Conservation (phyloP, 2,888 invertebrate species). For the Thymelicus sylvestris region DNA sequence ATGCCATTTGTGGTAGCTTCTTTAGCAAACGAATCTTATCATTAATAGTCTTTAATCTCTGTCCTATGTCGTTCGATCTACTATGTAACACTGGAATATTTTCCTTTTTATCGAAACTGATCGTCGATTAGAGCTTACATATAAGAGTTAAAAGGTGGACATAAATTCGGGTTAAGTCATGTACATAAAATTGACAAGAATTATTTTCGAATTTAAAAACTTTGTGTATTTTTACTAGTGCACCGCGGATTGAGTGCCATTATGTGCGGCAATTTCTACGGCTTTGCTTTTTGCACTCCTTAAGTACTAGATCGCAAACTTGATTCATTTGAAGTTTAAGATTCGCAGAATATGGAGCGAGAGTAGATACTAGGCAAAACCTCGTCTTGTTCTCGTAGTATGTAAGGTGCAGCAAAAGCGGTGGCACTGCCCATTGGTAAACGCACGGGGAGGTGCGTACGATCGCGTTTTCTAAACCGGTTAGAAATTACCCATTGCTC, state of each 20-base stretch:
- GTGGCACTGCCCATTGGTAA: slow-evolving; percentile 35
- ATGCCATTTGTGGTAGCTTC: no score
- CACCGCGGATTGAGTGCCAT: background rate
- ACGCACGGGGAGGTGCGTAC: slow-evolving; percentile 51
- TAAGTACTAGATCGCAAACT: slow-evolving; percentile 30
- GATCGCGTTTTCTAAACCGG: slow-evolving; percentile 82
- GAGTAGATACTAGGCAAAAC: slow-evolving; percentile 36
- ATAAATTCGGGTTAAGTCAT: no score
- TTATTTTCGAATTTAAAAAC: no score
- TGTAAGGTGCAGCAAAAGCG: slow-evolving; percentile 37
- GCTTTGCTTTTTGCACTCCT: slow-evolving; percentile 26
- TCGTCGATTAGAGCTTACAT: no score
- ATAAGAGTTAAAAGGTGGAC: no score
- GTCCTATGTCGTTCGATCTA: no score
- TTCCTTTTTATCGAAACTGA: no score
- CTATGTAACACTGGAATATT: no score
- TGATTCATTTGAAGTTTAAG: slow-evolving; percentile 30
- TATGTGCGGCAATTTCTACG: slow-evolving; percentile 29
- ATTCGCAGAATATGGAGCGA: slow-evolving; percentile 36
- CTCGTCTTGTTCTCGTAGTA: slow-evolving; percentile 24
- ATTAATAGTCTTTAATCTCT: no score
- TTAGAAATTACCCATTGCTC: slow-evolving; percentile 84
- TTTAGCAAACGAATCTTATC: no score
- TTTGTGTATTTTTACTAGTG: background rate
- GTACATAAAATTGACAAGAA: no score